Evolutionary conservation across 2,888 invertebrate genomes (phyloP).

Genomic region (Orthosia gothica): DNA sequence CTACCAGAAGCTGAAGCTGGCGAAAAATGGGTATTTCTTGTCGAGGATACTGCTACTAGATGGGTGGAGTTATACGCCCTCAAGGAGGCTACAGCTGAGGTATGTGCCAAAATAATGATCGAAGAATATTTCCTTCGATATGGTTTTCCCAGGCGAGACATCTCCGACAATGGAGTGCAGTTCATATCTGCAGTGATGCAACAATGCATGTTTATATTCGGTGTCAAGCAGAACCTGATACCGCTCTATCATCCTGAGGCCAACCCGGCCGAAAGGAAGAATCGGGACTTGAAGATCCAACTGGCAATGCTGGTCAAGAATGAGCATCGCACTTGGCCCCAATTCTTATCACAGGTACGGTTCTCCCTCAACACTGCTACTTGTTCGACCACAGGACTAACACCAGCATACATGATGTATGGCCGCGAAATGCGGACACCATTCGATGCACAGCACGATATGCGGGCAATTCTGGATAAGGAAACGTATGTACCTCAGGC

Average conservation of each 20-base stretch:
- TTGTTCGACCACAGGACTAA: too few relatives aligned
- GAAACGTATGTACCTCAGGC: too few relatives aligned
- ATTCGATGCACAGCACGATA: too few relatives aligned
- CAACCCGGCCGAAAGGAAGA: constrained; percentile 31
- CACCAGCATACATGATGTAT: too few relatives aligned
- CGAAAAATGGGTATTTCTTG: neutral
- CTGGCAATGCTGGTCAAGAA: neutral
- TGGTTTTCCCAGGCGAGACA: too few relatives aligned
- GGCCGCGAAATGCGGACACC: too few relatives aligned
- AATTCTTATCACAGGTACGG: neutral
- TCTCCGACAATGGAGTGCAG: too few relatives aligned
- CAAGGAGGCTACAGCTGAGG: too few relatives aligned
- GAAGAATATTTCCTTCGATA: too few relatives aligned
- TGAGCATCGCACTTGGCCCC: neutral
- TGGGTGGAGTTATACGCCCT: constrained; percentile 62
- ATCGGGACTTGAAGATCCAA: neutral
- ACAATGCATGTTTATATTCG: constrained; percentile 40
- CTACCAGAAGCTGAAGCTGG: neutral
- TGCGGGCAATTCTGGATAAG: too few relatives aligned
- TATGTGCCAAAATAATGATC: too few relatives aligned
- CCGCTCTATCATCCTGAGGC: constrained; percentile 73
- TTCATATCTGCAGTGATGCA: too few relatives aligned
- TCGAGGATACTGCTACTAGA: constrained; percentile 35
- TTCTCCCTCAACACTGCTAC: neutral
- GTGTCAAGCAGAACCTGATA: constrained; percentile 60